Percentiles rank a stretch among this genome's conserved stretches.
Conservation (phyloP, 64 coral and sea anemone genomes). For the Montipora cactus region DNA sequence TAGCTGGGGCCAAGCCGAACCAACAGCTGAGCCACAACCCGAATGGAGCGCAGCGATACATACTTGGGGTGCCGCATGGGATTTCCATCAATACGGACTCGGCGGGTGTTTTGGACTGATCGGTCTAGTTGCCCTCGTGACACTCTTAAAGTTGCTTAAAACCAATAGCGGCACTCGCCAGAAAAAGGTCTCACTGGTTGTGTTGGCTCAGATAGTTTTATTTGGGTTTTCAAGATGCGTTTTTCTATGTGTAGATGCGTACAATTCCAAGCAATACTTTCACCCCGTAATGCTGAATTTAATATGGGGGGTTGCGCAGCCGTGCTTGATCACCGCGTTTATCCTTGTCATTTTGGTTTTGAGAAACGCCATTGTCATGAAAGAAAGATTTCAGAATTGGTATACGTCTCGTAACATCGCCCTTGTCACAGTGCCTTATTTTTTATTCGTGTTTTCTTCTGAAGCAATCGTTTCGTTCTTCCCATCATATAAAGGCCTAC, state of each 20-base stretch:
- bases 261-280: constrained; percentile 42
- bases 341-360: constrained; percentile 56
- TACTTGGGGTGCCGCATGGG: constrained; percentile 45
- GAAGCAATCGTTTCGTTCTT: constrained; percentile 38
- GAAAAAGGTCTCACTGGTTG: constrained; percentile 40
- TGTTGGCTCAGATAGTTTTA: not conserved
- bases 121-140: constrained; percentile 1
- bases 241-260: constrained; percentile 56
- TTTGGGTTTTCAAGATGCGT: constrained; percentile 43
- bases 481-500: constrained; percentile 6
- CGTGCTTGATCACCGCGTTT: constrained; percentile 52
- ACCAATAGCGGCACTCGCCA: not conserved
- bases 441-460: constrained; percentile 36
- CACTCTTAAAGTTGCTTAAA: constrained; percentile 4
- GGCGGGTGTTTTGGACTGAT: constrained; percentile 19
- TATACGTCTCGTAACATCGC: constrained; percentile 63
- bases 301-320: constrained; percentile 64
- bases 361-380: constrained; percentile 47
- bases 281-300: constrained; percentile 21
- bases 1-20: not conserved
- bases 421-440: constrained; percentile 37
- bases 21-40: constrained; percentile 34
- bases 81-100: constrained; percentile 59
- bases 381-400: constrained; percentile 58
- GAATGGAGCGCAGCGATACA: constrained; percentile 43